Evolutionary conservation across 2,888 invertebrate species (phyloP).

Genomic region (Caenorhabditis imperialis): DNA sequence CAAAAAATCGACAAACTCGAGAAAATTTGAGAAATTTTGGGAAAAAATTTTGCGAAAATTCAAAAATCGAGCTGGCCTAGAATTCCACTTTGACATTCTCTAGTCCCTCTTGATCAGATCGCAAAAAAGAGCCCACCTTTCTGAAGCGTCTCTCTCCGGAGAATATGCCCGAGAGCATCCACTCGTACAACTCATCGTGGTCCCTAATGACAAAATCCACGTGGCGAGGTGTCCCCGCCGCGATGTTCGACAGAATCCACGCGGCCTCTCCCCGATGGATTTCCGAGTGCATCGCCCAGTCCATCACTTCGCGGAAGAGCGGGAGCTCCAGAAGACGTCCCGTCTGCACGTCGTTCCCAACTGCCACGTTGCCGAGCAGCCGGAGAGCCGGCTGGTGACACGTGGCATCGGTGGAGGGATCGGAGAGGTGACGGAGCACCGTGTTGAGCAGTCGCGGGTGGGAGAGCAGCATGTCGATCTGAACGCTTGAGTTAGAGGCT

Average conservation of each 20-base stretch:
- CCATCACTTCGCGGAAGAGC: conserved; percentile 37
- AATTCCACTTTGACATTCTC: no score
- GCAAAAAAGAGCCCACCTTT: no score
- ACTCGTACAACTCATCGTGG: conserved; percentile 32
- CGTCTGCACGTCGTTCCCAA: conserved; percentile 57
- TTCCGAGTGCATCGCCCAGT: conserved; percentile 16
- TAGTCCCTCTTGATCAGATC: no score
- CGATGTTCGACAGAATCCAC: conserved; percentile 60
- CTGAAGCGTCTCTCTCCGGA: conserved; percentile 32
- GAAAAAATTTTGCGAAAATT: no score
- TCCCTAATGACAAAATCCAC: conserved; percentile 45
- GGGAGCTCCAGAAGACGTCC: conserved; percentile 26
- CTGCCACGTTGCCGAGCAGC: conserved; percentile 61
- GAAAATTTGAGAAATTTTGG: no score
- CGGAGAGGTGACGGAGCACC: conserved; percentile 17
- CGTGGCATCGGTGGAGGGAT: conserved; percentile 2
- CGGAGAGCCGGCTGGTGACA: conserved; percentile 49
- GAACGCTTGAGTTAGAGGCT: no score
- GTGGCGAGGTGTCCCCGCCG: conserved; percentile 51
- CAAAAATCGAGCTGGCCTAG: no score
- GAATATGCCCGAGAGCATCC: conserved; percentile 36
- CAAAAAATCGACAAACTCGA: no score
- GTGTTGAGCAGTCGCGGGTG: conserved; percentile 14
- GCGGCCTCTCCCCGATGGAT: conserved; percentile 51
- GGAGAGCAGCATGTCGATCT: conserved; percentile 42